Base-by-base conservation (phyloP, 2,113 vertebrate genomes). In the Conger conger region DNA sequence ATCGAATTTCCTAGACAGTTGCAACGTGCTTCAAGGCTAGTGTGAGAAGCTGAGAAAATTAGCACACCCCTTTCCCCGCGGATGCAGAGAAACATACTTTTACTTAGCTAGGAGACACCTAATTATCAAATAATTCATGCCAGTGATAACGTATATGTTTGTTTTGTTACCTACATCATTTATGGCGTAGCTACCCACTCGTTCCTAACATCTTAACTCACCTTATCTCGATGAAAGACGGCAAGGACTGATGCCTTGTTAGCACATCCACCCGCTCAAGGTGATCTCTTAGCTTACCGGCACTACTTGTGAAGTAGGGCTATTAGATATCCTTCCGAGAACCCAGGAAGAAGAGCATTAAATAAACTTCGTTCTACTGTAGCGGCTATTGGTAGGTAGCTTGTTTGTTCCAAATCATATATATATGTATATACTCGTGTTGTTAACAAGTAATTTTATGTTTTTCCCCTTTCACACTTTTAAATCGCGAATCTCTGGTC, bases 281-380 rank as follows among this genome's bases (percentile, higher is more conserved):
- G 5, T 88, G 94, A 91, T 90, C 82, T 80, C 73, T 37, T 60
- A 60, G 60, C 86, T 5, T 35, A 85, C 93, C 89, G 94, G 94
- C 30, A 93, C 95, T 96, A 94, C 94, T 95, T 95, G 89, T 80
- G 57, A n/a, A n/a, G 57, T 33, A 73, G 37, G 35, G 77, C 11
- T 27, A 5, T 50, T 2, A 13, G 33, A 83, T 90, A 87, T 91
- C 86, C 86, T 35, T 90, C 82, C 87, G 84, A 82, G 17, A 85
- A 68, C 50, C 11, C 35, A 60, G 3, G 33, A 78, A 85, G 18
- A 85, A 87, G 80, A 17, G 35, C 76, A 9, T 30, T 27, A 27
- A 79, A 27, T 7, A 23, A 80, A 33, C 40, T 42, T 11, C 9
- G n/a, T 4, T 73, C 63, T 2, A 63, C 0, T 63, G 57, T 27